Evolutionary conservation across 2,888 invertebrate genomes (phyloP).

Genomic region (Epicampocera succincta): DNA sequence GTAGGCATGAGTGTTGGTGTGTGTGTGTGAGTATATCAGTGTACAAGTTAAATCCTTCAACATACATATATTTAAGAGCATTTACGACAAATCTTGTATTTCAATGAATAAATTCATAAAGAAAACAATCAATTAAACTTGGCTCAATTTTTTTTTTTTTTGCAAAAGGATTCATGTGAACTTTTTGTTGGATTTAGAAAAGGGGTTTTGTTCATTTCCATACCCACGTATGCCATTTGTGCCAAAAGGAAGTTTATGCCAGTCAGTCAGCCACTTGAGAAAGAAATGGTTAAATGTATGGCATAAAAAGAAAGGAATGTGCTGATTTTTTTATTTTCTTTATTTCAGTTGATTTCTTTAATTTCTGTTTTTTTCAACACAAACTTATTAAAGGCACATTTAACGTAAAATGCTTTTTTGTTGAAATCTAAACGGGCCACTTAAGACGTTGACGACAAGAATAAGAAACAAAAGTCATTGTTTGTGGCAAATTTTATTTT

Average conservation of each 20-base stretch:
- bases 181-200: conserved; percentile 18
- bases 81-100: conserved; percentile 51
- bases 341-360: conserved; percentile 35
- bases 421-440: conserved; percentile 79
- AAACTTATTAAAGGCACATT: conserved; percentile 56
- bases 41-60: conserved; percentile 17
- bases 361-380: conserved; percentile 20
- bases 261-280: conserved; percentile 60
- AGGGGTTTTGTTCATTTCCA: conserved; percentile 48
- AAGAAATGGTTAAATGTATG: conserved; percentile 50
- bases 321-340: conserved; percentile 14
- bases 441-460: conserved; percentile 68
- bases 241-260: conserved; percentile 56
- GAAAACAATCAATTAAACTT: conserved; percentile 62
- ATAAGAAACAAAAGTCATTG: conserved; percentile 7
- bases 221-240: conserved; percentile 45
- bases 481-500: conserved; percentile 23
- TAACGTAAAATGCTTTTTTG: conserved; percentile 27
- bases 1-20: not conserved
- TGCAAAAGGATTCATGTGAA: conserved; percentile 56
- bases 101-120: conserved; percentile 54
- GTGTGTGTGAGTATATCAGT: not conserved
- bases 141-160: conserved; percentile 28
- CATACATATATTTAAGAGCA: conserved; percentile 23
- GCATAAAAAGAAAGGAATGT: conserved; percentile 30